Conservation (phyloP, 2,888 invertebrate genomes). For the Sesamia inferens region DNA sequence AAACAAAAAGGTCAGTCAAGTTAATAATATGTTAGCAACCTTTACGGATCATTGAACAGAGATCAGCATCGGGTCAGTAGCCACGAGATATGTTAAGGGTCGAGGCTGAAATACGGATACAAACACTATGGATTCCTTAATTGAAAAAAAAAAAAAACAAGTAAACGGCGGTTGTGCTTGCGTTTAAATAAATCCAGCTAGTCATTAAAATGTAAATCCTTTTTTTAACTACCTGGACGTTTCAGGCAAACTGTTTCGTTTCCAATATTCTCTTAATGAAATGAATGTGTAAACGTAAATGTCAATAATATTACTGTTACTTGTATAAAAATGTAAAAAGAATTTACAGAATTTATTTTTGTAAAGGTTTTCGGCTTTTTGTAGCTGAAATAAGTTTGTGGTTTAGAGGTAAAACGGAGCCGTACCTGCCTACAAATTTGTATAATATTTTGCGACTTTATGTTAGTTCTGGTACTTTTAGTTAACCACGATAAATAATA, state of each 20-base stretch:
- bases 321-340: slow-evolving; percentile 11
- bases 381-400: not conserved
- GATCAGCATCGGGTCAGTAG: slow-evolving; percentile 24
- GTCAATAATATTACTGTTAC: not conserved
- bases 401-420: not conserved
- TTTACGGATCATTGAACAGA: slow-evolving; percentile 39
- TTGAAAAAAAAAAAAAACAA: slow-evolving; percentile 9
- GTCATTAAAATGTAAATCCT: slow-evolving; percentile 24
- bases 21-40: slow-evolving; percentile 26
- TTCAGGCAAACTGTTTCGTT: slow-evolving; percentile 16
- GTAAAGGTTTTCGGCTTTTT: not conserved
- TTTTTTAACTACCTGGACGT: slow-evolving; percentile 18
- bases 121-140: slow-evolving; percentile 20
- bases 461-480: not conserved
- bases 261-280: slow-evolving; percentile 8
- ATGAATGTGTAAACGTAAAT: slow-evolving; percentile 8
- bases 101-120: slow-evolving; percentile 22
- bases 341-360: slow-evolving; percentile 8
- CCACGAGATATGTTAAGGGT: slow-evolving; percentile 37
- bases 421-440: not conserved
- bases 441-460: not conserved
- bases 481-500: too few relatives aligned
- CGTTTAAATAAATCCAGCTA: slow-evolving; percentile 21
- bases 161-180: not conserved
- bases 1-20: slow-evolving; percentile 9